These are phyloP conservation scores for Hipposideros armiger DNA, from an alignment of 2,113 vertebrate genomes.

Conservation along the genomic window DNA sequence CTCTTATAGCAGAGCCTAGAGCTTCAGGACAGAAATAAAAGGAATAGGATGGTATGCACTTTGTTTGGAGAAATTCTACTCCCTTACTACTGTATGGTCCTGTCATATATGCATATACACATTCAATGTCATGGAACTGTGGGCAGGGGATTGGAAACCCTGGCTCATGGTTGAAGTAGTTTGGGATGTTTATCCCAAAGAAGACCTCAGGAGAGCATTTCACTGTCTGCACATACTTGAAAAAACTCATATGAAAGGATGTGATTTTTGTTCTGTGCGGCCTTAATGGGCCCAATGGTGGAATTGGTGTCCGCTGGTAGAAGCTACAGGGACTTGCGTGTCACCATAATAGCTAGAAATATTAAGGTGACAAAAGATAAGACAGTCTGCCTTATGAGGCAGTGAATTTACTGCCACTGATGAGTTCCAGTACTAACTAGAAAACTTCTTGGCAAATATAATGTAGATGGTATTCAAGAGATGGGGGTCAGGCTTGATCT, in stretches of 20 bases:
- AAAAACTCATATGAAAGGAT: background rate
- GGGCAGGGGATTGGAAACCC: background rate
- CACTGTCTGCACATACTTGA: background rate
- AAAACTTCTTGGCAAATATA: conserved; percentile 28
- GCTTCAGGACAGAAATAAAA: background rate
- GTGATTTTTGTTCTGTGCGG: background rate
- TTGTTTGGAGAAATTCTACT: background rate
- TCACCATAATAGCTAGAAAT: background rate
- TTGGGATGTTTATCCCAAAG: background rate
- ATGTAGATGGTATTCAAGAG: background rate
- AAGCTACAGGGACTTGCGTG: background rate
- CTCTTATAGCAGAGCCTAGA: background rate
- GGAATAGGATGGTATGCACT: background rate
- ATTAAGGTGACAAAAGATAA: background rate
- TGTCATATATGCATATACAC: no score
- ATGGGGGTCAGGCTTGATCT: background rate
- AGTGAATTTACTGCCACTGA: background rate
- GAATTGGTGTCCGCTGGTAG: background rate
- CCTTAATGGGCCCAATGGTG: no score
- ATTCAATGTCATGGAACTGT: background rate
- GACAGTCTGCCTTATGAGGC: background rate
- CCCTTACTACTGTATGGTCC: background rate
- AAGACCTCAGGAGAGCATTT: background rate
- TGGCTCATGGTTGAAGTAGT: background rate
- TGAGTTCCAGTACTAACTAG: accelerated